Base-by-base conservation (phyloP, 2,113 vertebrate species). In the Triplophysa siluroides region DNA sequence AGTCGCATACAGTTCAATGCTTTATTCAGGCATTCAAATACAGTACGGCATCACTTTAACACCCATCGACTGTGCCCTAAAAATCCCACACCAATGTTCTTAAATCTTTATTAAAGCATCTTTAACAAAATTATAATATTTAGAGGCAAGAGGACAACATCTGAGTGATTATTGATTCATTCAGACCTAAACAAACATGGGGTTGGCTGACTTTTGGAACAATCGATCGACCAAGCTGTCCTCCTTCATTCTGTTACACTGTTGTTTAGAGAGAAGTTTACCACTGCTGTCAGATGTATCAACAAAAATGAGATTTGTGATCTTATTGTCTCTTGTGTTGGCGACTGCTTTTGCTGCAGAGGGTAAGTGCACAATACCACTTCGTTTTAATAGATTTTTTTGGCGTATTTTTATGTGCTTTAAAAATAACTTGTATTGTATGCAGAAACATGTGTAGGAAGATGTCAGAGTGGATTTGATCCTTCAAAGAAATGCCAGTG, bases 401-500 rank as follows among this genome's bases (percentile, higher is more conserved):
- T 7, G 33, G 33, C 33, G 19, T 43, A 79, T 14, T 52, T 41
- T 8, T 1, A 13, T 24, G 14, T 45, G 14, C 12, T 69, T 5
- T 58, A 2, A 21, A 38, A 60, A 41, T 5, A 16, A n/a, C 9
- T 47, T 13, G 13, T 7, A 9, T 67, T 76, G 76, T 84, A 65
- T 82, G 50, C 87, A 99, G 98, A 95, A 33, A 93, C 96, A 26
- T 99, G 98, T 1, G 82, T 18, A 19, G 93, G 87, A 41, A 95
- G 90, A 83, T 99, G 98, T 0, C 80, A 87, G 0, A 86, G 91
- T 29, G 92, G 92, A 61, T 99, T 98, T 13, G 56, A 92, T 0
- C 1, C 76, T 0, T 10, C 0, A 41, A 88, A 0, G 81, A 98
- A 96, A 85, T 98, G 97, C 82, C 98, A 99, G 83, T 99, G 98